Conservation (phyloP, 1,140 invertebrate genomes). For the Caerostris darwini region DNA sequence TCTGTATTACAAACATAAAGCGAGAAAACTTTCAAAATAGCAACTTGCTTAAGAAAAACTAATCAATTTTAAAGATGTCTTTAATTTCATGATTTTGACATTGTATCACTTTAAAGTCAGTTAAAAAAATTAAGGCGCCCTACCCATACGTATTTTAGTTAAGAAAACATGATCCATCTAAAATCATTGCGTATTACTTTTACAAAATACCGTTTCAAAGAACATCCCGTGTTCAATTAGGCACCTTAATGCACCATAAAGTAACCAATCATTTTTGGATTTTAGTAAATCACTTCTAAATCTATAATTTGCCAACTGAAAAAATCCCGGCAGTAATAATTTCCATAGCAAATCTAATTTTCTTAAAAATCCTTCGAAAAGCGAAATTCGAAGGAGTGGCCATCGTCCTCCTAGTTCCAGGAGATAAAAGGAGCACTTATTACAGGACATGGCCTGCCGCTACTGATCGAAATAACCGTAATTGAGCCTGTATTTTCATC, state of each 20-base stretch:
- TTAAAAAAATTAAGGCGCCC: no score
- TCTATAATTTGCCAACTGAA: constrained; percentile 18
- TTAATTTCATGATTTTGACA: no score
- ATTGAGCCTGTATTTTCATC: constrained; percentile 5
- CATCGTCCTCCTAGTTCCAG: neutral
- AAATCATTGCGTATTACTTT: neutral
- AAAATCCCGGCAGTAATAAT: neutral
- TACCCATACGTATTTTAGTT: no score
- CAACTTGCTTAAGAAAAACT: no score
- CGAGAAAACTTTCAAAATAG: no score
- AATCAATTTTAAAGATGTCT: no score
- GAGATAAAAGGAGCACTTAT: constrained; percentile 2
- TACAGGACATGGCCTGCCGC: constrained; percentile 8
- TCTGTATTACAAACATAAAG: no score
- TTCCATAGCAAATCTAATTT: constrained; percentile 39
- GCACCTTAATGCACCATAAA: neutral
- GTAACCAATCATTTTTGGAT: neutral
- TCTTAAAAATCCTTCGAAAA: neutral
- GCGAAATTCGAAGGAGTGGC: constrained; percentile 34
- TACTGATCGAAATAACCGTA: neutral
- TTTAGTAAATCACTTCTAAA: neutral
- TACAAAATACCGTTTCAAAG: no score
- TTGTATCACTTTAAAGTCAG: no score
- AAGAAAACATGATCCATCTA: no score
- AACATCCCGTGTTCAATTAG: neutral